These are phyloP conservation scores for Bucorvus abyssinicus DNA, from an alignment of 2,797 vertebrate genomes.

Conservation along the genomic window DNA sequence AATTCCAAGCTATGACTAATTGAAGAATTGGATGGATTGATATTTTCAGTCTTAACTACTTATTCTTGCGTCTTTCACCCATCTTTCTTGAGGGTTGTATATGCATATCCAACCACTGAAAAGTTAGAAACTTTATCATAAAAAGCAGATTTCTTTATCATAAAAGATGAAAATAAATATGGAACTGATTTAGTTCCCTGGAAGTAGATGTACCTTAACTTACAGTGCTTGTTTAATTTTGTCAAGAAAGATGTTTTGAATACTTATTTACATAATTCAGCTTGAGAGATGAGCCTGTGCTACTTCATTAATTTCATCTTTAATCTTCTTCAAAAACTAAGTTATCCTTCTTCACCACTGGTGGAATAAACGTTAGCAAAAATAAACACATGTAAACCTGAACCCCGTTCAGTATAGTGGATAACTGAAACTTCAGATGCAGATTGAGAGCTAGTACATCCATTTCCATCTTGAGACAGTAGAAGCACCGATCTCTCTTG, in stretches of 20 bases:
- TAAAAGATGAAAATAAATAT: not conserved
- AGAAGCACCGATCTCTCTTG: not conserved
- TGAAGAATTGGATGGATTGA: not conserved
- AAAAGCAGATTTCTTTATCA: not conserved
- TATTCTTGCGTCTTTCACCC: not conserved
- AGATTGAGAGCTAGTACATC: not conserved
- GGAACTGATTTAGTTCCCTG: not conserved
- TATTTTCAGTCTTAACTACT: not conserved
- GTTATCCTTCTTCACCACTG: not conserved
- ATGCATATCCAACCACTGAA: fast-evolving
- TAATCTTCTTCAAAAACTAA: not conserved
- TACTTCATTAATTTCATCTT: not conserved
- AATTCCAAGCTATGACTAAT: not conserved
- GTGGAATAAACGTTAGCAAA: not conserved
- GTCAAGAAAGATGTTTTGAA: not conserved
- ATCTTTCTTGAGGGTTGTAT: not conserved
- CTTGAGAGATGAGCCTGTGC: not conserved
- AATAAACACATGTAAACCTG: not conserved
- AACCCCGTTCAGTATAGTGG: not conserved
- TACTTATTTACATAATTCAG: not conserved
- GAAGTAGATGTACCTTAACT: not conserved
- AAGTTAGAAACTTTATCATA: not conserved
- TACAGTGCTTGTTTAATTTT: not conserved
- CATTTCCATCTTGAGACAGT: not conserved
- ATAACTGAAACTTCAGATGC: not conserved